Percentiles rank a stretch among this genome's conserved stretches.
Conservation (phyloP, 2,797 vertebrate species). For the Thunnus albacares region DNA sequence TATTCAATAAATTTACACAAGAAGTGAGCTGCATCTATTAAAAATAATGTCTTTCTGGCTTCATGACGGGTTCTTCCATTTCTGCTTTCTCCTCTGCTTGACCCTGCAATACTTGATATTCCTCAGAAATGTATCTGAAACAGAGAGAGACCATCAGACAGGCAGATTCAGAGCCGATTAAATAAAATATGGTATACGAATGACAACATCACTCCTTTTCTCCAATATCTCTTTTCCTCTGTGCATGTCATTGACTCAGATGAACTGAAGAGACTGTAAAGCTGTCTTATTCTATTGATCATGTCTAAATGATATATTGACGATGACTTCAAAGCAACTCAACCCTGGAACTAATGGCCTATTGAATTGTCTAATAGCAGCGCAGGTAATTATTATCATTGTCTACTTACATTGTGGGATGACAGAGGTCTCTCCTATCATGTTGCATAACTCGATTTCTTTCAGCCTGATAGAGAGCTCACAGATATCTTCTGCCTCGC, state of each 20-base stretch:
- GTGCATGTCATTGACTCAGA: background rate
- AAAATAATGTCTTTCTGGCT: background rate
- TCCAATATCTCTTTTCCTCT: background rate
- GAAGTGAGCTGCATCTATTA: background rate
- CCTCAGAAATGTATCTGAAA: constrained; percentile 33
- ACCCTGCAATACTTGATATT: background rate
- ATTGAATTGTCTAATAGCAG: background rate
- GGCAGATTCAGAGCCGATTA: background rate
- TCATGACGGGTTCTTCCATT: background rate
- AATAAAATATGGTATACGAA: background rate
- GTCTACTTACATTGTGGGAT: constrained; percentile 45
- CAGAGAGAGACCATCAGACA: background rate
- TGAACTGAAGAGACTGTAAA: background rate
- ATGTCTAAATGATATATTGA: background rate
- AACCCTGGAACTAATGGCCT: background rate
- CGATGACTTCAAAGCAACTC: background rate
- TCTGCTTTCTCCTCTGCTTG: background rate
- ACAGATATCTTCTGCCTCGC: constrained; percentile 56
- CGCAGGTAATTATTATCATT: constrained; percentile 7
- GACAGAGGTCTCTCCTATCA: constrained; percentile 47
- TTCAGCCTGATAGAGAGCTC: constrained; percentile 64
- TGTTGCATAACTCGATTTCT: constrained; percentile 50
- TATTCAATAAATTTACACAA: constrained; percentile 4
- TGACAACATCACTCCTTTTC: background rate
- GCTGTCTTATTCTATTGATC: background rate